Base-by-base conservation (phyloP, 2,888 invertebrate genomes). In the Coelogynopora nodosa region DNA sequence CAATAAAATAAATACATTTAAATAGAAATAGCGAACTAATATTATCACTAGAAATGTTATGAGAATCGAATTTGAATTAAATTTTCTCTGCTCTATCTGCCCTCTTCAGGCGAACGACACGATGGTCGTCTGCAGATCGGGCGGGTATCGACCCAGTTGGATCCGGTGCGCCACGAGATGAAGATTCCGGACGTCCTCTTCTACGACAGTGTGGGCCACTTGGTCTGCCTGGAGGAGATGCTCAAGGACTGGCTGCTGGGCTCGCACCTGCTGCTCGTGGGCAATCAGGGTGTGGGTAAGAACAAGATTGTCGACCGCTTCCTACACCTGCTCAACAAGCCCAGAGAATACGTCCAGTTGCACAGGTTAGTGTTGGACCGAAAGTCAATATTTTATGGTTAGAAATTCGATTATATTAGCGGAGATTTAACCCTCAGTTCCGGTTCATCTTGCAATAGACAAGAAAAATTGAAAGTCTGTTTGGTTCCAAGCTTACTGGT, bases 141-240 rank as follows among this genome's bases (percentile, higher is more conserved):
- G 5, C 18, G 5, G 5, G 49, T 49, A 5, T 49, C 49, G 49
- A 49, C 49, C 18, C 5, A 49, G 49, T 18, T 49, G 18, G 5
- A 5, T 49, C 49, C 49, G 5, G 49, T 49, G 5, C 49, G 49
- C 18, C 94, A 95, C 0, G 89, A 88, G 87, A 95, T 95, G 0
- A 97, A 97, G 94, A 95, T 98, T 0, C 98, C 98, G 0, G 95
- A 96, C 91, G 95, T 97, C 31, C 91, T 97, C 27, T 98, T 98
- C 91, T 98, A 96, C 90, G 96, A 98, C 90, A 96, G 97, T 67
- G 95, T 96, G 0, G 90, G 97, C 93, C 98, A 98, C 91, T 93
- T 97, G 84, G 93, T 93, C 81, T 93, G 97, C 0, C 93, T 98
- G 91, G 97, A 97, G 91, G 94, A 94, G 91, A 93, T 98, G 89